Percentiles rank a stretch among this genome's conserved stretches.
Conservation (phyloP, 2,888 invertebrate species). For the Ophonus ardosiacus region DNA sequence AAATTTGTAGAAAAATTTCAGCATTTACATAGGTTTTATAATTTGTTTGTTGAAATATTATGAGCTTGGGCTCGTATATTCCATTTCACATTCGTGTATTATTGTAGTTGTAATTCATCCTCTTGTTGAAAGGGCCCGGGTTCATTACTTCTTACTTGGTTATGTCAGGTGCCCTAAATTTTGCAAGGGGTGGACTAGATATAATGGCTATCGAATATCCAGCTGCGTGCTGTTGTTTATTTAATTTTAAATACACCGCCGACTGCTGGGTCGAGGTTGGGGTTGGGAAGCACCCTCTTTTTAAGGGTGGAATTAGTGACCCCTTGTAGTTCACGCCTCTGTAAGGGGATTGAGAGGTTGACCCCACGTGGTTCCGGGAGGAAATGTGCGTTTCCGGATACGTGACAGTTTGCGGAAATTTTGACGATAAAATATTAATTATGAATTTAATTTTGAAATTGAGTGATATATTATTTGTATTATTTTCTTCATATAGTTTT, state of each 20-base stretch:
- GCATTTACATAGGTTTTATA: too few species aligned
- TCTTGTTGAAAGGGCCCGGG: conserved; percentile 15
- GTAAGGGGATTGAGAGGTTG: conserved; percentile 70
- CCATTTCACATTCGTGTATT: not conserved
- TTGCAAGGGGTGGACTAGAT: conserved; percentile 53
- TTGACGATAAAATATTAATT: not conserved
- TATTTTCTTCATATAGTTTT: not conserved
- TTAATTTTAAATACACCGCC: conserved; percentile 71
- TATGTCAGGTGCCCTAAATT: conserved; percentile 61
- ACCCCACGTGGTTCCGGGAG: conserved; percentile 39
- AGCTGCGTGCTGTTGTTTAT: conserved; percentile 72
- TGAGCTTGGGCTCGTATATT: too few species aligned
- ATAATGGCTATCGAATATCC: conserved; percentile 72
- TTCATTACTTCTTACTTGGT: conserved; percentile 50
- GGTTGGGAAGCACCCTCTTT: conserved; percentile 66
- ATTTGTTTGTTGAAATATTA: too few species aligned
- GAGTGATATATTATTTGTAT: not conserved
- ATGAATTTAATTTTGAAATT: not conserved
- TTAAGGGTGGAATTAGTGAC: conserved; percentile 70
- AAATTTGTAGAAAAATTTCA: not conserved
- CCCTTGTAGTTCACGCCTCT: conserved; percentile 70
- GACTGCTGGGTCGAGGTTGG: not conserved
- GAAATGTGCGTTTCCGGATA: conserved; percentile 59
- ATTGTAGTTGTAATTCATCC: conserved; percentile 27
- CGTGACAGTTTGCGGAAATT: conserved; percentile 21